These are phyloP conservation scores for Drosophila lowei DNA, from an alignment of 1,140 invertebrate genomes.

Conservation along the genomic window DNA sequence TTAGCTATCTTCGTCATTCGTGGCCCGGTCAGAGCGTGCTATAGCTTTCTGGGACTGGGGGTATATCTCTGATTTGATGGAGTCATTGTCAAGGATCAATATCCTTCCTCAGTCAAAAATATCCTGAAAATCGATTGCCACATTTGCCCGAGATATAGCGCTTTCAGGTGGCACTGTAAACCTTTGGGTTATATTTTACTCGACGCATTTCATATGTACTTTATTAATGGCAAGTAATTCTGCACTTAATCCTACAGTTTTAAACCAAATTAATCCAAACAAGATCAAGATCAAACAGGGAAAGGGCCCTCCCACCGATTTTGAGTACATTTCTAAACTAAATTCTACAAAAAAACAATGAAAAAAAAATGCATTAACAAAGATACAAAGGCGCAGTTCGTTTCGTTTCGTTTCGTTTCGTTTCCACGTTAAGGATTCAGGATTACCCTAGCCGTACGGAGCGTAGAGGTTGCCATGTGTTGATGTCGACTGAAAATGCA, in stretches of 20 bases:
- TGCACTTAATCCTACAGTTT: constrained; percentile 41
- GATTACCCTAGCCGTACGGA: constrained; percentile 31
- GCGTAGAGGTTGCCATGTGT: constrained; percentile 60
- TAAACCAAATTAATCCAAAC: constrained; percentile 29
- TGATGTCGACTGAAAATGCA: constrained; percentile 54
- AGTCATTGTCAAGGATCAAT: too few relatives aligned
- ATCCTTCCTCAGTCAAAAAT: too few relatives aligned
- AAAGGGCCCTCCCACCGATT: constrained; percentile 71
- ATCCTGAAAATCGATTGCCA: too few relatives aligned
- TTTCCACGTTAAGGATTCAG: constrained; percentile 4
- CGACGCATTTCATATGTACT: constrained; percentile 62
- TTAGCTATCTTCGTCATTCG: too few relatives aligned
- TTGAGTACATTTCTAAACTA: constrained; percentile 19
- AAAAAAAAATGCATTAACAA: constrained; percentile 57
- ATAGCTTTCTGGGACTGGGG: too few relatives aligned
- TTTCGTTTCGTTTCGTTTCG: constrained; percentile 23
- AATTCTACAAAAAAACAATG: constrained; percentile 22
- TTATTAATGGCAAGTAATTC: constrained; percentile 70
- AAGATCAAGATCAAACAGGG: constrained; percentile 57
- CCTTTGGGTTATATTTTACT: too few relatives aligned
- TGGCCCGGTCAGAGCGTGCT: too few relatives aligned
- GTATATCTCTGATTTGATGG: too few relatives aligned
- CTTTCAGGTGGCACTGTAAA: too few relatives aligned
- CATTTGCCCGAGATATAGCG: too few relatives aligned
- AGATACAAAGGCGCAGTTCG: constrained; percentile 22